A percentile compares a stretch with the other conserved stretches of the same genome.
phyloP scores from a whole-genome alignment of 2,888 invertebrate species.

The Pachycephus smyrnensis region DNA sequence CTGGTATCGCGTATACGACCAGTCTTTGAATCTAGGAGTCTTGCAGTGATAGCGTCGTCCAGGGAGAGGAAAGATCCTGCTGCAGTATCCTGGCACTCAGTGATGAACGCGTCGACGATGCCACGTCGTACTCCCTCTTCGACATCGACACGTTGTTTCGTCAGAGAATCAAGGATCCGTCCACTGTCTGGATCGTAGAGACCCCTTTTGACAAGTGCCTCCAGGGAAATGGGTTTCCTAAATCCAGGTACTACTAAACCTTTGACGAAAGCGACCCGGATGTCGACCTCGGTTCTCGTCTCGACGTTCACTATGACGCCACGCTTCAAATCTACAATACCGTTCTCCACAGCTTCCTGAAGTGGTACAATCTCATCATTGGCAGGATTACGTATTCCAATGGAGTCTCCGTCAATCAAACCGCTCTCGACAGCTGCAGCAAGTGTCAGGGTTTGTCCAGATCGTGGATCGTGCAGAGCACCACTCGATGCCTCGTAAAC shows the following conservation, averaged over 20 bases:
- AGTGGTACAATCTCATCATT: constrained; percentile 82
- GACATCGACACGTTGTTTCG: constrained; percentile 78
- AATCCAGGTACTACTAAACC: constrained; percentile 78
- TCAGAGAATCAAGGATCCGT: constrained; percentile 78
- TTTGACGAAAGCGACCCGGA: constrained; percentile 77
- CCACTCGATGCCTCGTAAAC: constrained; percentile 77
- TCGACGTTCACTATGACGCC: constrained; percentile 79
- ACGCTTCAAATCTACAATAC: constrained; percentile 80
- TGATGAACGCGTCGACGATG: constrained; percentile 84
- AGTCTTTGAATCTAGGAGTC: constrained; percentile 76
- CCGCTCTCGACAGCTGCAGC: constrained; percentile 83
- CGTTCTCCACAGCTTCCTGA: constrained; percentile 84
- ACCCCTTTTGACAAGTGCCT: constrained; percentile 79
- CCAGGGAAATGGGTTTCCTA: constrained; percentile 80
- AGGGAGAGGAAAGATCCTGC: constrained; percentile 79
- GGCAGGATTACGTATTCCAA: constrained; percentile 79
- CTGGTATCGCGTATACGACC: constrained; percentile 81
- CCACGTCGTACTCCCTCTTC: constrained; percentile 83
- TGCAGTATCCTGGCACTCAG: constrained; percentile 83
- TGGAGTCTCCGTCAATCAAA: constrained; percentile 81
- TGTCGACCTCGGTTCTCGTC: constrained; percentile 76
- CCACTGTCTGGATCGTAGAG: constrained; percentile 79
- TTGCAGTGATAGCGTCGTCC: constrained; percentile 78
- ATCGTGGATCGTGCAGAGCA: constrained; percentile 72
- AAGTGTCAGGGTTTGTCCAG: constrained; percentile 76